Percentiles rank a stretch among this genome's conserved stretches.
phyloP scores from a whole-genome alignment of 1,140 invertebrate genomes.

The Atta cephalotes region DNA sequence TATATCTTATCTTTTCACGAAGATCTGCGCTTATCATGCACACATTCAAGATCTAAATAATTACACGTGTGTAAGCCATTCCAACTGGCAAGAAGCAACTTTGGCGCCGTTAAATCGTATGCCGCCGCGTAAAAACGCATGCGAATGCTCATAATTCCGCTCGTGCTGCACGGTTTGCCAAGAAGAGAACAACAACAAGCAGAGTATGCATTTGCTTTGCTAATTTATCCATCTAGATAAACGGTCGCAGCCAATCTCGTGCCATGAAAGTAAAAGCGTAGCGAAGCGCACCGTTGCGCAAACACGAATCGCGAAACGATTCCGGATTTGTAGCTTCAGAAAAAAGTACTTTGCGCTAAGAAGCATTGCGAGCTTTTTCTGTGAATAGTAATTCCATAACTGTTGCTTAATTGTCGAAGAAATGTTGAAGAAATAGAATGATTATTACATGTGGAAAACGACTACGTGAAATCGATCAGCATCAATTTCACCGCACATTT shows the following conservation, averaged over 20 bases:
- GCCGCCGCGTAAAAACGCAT: constrained; percentile 51
- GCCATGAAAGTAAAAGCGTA: constrained; percentile 79
- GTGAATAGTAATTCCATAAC: not conserved
- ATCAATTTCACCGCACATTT: not conserved
- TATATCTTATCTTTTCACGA: not conserved
- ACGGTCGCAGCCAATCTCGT: constrained; percentile 52
- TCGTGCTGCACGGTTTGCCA: constrained; percentile 60
- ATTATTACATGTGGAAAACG: not conserved
- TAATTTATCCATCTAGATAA: constrained; percentile 71
- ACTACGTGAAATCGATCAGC: not conserved
- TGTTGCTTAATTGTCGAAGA: constrained; percentile 5
- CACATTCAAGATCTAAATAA: constrained; percentile 13
- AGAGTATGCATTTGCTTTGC: constrained; percentile 74
- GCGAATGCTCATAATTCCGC: constrained; percentile 55
- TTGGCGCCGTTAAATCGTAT: constrained; percentile 41
- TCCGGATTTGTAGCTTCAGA: not conserved
- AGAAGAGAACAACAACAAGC: constrained; percentile 49
- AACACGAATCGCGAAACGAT: constrained; percentile 62
- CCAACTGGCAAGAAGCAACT: constrained; percentile 48
- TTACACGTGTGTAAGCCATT: constrained; percentile 24
- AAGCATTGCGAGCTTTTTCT: constrained; percentile 28
- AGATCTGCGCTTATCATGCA: constrained; percentile 19
- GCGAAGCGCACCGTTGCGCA: constrained; percentile 66
- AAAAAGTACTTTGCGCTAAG: not conserved
- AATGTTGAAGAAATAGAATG: not conserved